Base-by-base conservation (phyloP, 1,140 invertebrate species). In the Druon quercuslanigerum region DNA sequence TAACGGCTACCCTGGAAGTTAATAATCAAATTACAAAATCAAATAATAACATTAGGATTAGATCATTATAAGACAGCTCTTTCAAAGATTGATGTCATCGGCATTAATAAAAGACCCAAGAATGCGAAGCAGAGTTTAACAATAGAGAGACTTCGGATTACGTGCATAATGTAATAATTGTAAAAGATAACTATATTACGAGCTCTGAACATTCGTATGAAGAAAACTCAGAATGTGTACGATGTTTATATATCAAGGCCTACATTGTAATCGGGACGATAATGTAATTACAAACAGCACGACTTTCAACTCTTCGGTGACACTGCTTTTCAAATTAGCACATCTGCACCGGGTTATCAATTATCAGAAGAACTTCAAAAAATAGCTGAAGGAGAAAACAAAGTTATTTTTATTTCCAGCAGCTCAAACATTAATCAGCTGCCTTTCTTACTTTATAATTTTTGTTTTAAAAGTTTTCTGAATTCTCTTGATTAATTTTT, bases 181-280 rank as follows among this genome's bases (percentile, higher is more conserved):
- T 66, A 66, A 66, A 66, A 40, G 60, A 66, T 66, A 66, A 66
- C 60, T 40, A 66, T 60, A 60, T 60, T 33, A 60, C 57, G 57
- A 14, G 16, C 25, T 66, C 60, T 66, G 3, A 0, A 33, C 19
- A 56, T 33, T 20, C 20, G 40, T 46, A 46, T 25, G 25, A 13
- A 33, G 25, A 40, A 66, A 40, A 40, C 5, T 66, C 0, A 40
- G 51, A 16, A 20, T 19, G 33, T 77, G 52, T 71, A 52, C 51
- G 11, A 50, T 78, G 73, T 79, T 79, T 79, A 79, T 70, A 79
- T 75, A 73, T 71, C 51, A 50, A 40, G 52, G 20, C 52, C 51
- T 56, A 54, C 52, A 75, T 75, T 72, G 25, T 74, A 40, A 72
- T 73, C 52, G 52, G 16, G 50, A 72, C 60, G 71, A 79, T 75